These are phyloP conservation scores for Lucilia sericata DNA, from an alignment of 1,140 invertebrate genomes.

Conservation along the genomic window DNA sequence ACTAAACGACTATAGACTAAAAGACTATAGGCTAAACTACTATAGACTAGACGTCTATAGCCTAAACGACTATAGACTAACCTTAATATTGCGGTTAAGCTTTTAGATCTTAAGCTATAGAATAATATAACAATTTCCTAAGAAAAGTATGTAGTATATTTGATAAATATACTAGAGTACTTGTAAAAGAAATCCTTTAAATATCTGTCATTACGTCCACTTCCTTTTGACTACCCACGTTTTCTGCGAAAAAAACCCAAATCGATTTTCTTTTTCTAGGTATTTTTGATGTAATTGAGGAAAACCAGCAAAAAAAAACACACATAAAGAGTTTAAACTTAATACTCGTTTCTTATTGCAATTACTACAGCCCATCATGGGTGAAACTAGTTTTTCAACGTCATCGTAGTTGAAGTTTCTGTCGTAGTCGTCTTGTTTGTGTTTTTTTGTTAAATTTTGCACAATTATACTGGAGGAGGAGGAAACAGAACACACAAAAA, in stretches of 20 bases:
- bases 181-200: neutral
- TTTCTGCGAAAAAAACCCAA: neutral
- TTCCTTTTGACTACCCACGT: constrained; percentile 6
- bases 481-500: too few species aligned
- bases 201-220: neutral
- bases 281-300: constrained; percentile 5
- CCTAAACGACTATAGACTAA: too few species aligned
- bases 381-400: neutral
- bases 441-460: neutral
- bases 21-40: too few species aligned
- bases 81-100: too few species aligned
- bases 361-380: constrained; percentile 1
- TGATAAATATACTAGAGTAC: too few species aligned
- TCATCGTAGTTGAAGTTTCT: neutral
- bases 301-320: neutral
- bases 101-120: too few species aligned
- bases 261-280: constrained; percentile 16
- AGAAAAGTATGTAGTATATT: too few species aligned
- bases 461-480: neutral
- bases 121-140: too few species aligned
- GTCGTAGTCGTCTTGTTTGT: neutral
- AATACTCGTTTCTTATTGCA: neutral
- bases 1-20: too few species aligned
- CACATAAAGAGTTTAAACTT: constrained; percentile 5
- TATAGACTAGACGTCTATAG: too few species aligned